These are phyloP conservation scores for Parus major DNA, from an alignment of 2,113 vertebrate genomes.

Conservation along the genomic window DNA sequence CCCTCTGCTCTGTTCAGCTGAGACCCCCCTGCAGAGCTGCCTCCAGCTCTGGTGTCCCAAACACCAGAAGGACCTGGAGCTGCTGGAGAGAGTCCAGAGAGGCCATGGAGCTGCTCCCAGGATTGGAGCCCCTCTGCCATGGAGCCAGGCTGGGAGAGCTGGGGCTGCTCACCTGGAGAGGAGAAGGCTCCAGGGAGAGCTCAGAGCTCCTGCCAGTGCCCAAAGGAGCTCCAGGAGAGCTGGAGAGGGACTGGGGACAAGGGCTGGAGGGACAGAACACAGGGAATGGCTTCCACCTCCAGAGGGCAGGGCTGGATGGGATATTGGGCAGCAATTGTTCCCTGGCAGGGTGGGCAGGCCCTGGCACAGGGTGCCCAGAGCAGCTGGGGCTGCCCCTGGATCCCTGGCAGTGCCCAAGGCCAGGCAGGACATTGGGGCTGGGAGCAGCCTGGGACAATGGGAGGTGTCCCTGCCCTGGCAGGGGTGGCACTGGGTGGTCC, in stretches of 20 bases:
- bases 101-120: accelerated
- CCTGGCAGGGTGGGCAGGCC: not conserved
- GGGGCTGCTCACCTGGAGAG: accelerated
- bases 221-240: not conserved
- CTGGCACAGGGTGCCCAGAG: not conserved
- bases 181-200: accelerated
- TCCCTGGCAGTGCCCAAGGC: not conserved
- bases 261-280: not conserved
- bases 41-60: not conserved
- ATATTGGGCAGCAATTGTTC: not conserved
- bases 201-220: accelerated
- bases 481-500: not conserved
- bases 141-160: not conserved
- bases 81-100: not conserved
- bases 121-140: not conserved
- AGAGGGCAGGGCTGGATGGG: not conserved
- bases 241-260: not conserved
- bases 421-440: not conserved
- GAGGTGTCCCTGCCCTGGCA: not conserved
- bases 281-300: not conserved
- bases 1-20: not conserved
- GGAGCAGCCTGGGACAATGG: not conserved
- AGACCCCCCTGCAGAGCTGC: not conserved
- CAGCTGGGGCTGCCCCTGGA: not conserved
- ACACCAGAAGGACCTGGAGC: not conserved